phyloP scores from a whole-genome alignment of 1,140 invertebrate genomes.

The Euura lappo region DNA sequence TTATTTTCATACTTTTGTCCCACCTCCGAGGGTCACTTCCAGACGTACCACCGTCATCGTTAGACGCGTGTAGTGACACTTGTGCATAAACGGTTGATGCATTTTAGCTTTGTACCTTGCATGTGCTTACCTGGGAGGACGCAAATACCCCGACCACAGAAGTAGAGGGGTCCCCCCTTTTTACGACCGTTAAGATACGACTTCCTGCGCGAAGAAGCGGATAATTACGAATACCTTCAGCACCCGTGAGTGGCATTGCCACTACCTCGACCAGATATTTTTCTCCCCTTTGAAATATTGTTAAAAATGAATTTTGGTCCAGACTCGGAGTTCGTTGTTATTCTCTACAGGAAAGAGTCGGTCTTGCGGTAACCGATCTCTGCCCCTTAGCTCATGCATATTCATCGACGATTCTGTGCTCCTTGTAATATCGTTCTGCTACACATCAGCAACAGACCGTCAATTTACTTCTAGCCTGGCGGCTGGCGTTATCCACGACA shows the following conservation, averaged over 20 bases:
- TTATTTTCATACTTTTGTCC: neutral
- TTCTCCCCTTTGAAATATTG: too few relatives aligned
- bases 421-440: neutral
- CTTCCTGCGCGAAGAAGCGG: slow-evolving; percentile 41
- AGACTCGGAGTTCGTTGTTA: too few relatives aligned
- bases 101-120: too few relatives aligned
- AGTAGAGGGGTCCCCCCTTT: neutral
- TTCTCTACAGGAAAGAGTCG: slow-evolving; percentile 1
- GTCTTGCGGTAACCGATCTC: neutral
- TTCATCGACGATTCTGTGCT: neutral
- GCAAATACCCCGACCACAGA: too few relatives aligned
- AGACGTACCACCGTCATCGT: too few relatives aligned
- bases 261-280: slow-evolving; percentile 34
- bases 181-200: slow-evolving; percentile 46
- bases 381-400: neutral
- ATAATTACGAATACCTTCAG: slow-evolving; percentile 43
- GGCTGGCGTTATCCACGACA: neutral
- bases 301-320: too few relatives aligned
- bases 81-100: too few relatives aligned
- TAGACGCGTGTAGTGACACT: too few relatives aligned
- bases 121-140: too few relatives aligned
- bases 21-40: too few relatives aligned
- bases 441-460: slow-evolving; percentile 1
- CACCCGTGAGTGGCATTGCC: too few relatives aligned
- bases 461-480: neutral